Conservation (phyloP, 2,888 invertebrate species). For the Drosophila paranaensis region DNA sequence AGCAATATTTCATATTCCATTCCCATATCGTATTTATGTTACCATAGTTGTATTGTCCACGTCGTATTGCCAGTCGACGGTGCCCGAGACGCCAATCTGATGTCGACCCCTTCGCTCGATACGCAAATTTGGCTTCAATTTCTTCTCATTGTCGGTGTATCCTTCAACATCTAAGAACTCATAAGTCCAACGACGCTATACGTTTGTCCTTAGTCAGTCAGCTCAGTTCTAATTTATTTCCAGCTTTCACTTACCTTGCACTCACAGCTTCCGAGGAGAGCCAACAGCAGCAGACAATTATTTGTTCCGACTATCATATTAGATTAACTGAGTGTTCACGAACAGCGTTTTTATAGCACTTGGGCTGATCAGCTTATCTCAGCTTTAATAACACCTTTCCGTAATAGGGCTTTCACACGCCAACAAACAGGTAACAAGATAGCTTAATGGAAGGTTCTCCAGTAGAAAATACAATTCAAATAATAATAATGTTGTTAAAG, state of each 20-base stretch:
- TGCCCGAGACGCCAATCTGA: not conserved
- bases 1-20: not conserved
- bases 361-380: not conserved
- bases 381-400: not conserved
- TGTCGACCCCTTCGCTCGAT: not conserved
- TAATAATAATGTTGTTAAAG: not conserved
- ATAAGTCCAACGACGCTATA: not conserved
- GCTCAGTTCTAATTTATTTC: not conserved
- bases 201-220: too few relatives aligned
- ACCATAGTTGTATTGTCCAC: conserved; percentile 1
- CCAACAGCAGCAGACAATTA: not conserved
- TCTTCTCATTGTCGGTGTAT: not conserved
- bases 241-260: not conserved
- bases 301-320: not conserved
- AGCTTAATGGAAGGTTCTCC: not conserved
- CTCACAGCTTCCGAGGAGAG: not conserved
- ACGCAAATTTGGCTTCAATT: not conserved
- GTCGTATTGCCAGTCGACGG: conserved; percentile 2
- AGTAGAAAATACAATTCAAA: not conserved
- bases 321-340: not conserved
- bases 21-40: not conserved
- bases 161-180: not conserved
- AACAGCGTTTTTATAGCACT: not conserved
- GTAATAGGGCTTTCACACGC: not conserved
- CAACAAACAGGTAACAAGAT: not conserved